Evolutionary conservation across 2,797 vertebrate species (phyloP), one percentile per base, ranked within the genome.

Genomic region (Ctenosaura bakeri): DNA sequence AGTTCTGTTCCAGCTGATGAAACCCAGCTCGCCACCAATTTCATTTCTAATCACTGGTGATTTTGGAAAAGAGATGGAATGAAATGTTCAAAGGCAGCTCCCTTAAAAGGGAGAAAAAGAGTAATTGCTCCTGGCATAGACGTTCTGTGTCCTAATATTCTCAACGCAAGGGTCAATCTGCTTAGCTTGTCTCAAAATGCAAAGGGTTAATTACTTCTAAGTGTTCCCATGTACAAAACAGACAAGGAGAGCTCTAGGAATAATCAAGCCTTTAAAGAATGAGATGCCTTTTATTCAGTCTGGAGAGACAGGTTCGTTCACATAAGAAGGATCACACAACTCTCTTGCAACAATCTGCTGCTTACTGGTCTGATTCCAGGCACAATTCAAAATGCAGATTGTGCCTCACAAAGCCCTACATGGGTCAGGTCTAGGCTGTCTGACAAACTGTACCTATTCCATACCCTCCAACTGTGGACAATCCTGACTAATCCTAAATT

Each of bases 161-260:
- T 77, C 9, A 13, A 71, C 1, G 1, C 18, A 85, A 18, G 3
- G 22, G 84, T 92, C 87, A 87, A 87, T 22, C 20, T 87, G 22
- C 35, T 77, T 71, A 87, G 71, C 3, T 74, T 90, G 78, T 35
- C 80, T 46, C 18, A 74, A 16, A 56, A 24, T 9, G 38, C 66
- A 92, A 91, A 86, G 83, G 3, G 85, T 92, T 93, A 91, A 94
- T 88, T 86, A 86, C 35, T 87, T 38, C 2, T 32, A 62, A 86
- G 81, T 74, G 32, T 29, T 29, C 18, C n/a, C 76, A 71, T 35
- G 1, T 52, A 35, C 32, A 85, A 94, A 90, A 59, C 1, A 76
- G 18, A 6, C 62, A 83, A 86, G 62, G 54, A 89, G 93, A 92
- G 54, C 3, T 6, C 0, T 0, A 64, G 10, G n/a, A 91, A 86